Conservation (phyloP, 2,797 vertebrate genomes). For the Sarcophilus harrisii region DNA sequence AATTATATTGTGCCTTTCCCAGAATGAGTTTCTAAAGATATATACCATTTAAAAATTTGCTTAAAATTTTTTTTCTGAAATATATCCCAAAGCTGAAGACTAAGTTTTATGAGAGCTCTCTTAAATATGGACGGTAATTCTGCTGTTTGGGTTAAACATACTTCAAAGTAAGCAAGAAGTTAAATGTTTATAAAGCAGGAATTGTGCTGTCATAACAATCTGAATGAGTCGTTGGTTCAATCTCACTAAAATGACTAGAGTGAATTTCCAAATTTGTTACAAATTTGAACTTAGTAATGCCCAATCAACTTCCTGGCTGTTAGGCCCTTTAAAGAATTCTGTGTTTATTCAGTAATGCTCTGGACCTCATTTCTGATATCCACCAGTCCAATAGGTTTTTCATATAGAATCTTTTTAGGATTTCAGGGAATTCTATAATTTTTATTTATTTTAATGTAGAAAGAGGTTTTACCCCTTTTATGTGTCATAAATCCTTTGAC, state of each 20-base stretch:
- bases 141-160: conserved; percentile 47
- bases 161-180: conserved; percentile 42
- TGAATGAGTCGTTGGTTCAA: conserved; percentile 39
- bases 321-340: conserved; percentile 1
- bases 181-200: conserved; percentile 53
- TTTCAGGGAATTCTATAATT: conserved; percentile 21
- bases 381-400: not conserved
- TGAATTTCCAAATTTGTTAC: conserved; percentile 21
- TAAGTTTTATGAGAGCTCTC: conserved; percentile 53
- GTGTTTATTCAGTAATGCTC: conserved; percentile 40
- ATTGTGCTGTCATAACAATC: conserved; percentile 50
- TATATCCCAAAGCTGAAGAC: conserved; percentile 25
- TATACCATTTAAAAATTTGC: conserved; percentile 22
- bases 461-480: not conserved
- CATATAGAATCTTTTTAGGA: conserved; percentile 29
- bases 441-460: conserved; percentile 17
- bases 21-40: conserved; percentile 31
- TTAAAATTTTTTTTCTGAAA: conserved; percentile 56
- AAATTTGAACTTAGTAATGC: conserved; percentile 33
- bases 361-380: conserved; percentile 33
- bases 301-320: conserved; percentile 16
- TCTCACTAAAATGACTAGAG: conserved; percentile 34
- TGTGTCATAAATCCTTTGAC: not conserved
- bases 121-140: conserved; percentile 33
- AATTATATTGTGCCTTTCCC: conserved; percentile 18